Base-by-base conservation (phyloP, 1,140 invertebrate genomes). In the Panulirus ornatus region DNA sequence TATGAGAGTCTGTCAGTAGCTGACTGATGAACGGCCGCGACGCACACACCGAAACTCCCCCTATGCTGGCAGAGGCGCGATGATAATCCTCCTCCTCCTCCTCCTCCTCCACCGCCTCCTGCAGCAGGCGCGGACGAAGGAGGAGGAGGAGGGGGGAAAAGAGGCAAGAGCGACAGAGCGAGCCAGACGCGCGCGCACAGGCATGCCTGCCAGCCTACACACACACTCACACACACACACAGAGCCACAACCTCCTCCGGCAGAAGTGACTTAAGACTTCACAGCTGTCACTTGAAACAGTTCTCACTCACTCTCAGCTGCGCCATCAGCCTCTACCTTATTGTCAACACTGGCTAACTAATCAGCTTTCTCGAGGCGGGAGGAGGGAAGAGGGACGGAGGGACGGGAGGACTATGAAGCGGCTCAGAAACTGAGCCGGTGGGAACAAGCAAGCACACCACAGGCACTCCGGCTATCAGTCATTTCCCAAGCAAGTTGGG, bases 21-120 rank as follows among this genome's bases (percentile, higher is more conserved):
- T 89, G 87, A 89, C 87, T 89, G 87, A 89, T 89, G 87, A 83
- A 89, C 78, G 79, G 76, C 78, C 78, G 76, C 78, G 86, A 89
- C 78, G 87, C 87, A 71, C 66, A 71, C 66, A 88, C 66, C 42
- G 78, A 82, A 81, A 71, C 66, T 78, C 63, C 73, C 87, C 63
- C 73, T 44, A 81, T 27, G 30, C 42, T 89, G 87, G 79, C 87
- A 19, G 87, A 73, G 76, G 87, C 38, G 83, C 87, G 87, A 89
- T 89, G 75, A 89, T 82, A 42, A 38, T 54, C 63, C 19, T 11
- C 63, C 30, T n/a, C n/a, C n/a, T n/a, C n/a, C n/a, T n/a, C n/a
- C n/a, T n/a, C n/a, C n/a, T n/a, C n/a, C n/a, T n/a, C n/a, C n/a
- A n/a, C n/a, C n/a, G n/a, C n/a, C n/a, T n/a, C n/a, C n/a, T n/a